phyloP scores from a whole-genome alignment of 2,113 vertebrate species.

The Boulengerochromis microlepis region DNA sequence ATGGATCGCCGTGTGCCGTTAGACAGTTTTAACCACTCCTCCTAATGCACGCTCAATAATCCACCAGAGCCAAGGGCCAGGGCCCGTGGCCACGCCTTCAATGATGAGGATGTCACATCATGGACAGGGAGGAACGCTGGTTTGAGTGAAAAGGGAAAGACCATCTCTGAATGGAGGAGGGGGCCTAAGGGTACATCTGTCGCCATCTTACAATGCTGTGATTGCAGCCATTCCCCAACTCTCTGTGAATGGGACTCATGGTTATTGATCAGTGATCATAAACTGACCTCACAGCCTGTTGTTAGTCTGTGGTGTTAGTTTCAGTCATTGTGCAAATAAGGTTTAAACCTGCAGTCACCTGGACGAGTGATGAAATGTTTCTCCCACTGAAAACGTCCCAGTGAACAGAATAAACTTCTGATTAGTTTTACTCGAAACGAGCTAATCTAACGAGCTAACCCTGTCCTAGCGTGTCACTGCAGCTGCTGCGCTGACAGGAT shows the following conservation, averaged over 20 bases:
- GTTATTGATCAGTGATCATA: not conserved
- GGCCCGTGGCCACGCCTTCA: not conserved
- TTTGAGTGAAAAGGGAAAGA: not conserved
- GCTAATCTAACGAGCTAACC: fast-evolving
- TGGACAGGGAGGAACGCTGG: not conserved
- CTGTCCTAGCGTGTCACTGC: not conserved
- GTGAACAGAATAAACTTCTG: not conserved
- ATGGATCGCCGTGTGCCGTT: fast-evolving
- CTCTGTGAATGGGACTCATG: fast-evolving
- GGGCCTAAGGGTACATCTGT: not conserved
- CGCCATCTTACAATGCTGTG: fast-evolving
- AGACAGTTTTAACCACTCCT: not conserved
- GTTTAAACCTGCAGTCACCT: not conserved
- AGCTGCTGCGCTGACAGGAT: not conserved
- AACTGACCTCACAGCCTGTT: not conserved
- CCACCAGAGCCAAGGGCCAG: not conserved
- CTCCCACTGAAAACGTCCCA: not conserved
- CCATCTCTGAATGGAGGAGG: not conserved
- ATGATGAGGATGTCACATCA: not conserved
- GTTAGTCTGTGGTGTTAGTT: not conserved
- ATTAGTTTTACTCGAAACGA: not conserved
- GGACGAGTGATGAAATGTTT: not conserved
- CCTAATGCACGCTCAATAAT: not conserved
- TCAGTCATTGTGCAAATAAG: not conserved
- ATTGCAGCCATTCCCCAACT: not conserved